A percentile compares a stretch with the other conserved stretches of the same genome.
Evolutionary conservation across 2,888 invertebrate species (phyloP).

Genomic region (Polydrusus tereticollis): DNA sequence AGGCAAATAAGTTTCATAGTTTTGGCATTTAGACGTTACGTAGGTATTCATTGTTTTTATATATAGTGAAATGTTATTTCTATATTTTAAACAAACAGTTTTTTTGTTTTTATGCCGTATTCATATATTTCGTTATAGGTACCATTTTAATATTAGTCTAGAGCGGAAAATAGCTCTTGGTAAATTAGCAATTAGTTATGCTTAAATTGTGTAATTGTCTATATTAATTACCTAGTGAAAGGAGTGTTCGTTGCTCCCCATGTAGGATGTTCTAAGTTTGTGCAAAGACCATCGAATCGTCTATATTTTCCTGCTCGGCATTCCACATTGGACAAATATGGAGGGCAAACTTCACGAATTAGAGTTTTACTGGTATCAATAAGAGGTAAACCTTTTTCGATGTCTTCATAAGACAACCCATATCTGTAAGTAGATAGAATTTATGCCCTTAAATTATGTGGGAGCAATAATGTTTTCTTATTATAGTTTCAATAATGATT

Average conservation of each 20-base stretch:
- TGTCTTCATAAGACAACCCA: constrained; percentile 86
- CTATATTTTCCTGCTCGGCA: constrained; percentile 91
- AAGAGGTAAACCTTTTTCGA: constrained; percentile 87
- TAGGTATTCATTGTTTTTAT: too few relatives aligned
- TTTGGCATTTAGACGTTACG: too few relatives aligned
- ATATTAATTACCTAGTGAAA: constrained; percentile 84
- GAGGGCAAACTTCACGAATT: constrained; percentile 88
- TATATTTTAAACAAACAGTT: too few relatives aligned
- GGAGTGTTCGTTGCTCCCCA: constrained; percentile 91
- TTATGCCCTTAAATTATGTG: background rate
- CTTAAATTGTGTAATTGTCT: background rate
- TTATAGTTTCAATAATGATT: too few relatives aligned
- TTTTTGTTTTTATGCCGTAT: too few relatives aligned
- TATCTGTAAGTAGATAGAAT: constrained; percentile 72
- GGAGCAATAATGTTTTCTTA: too few relatives aligned
- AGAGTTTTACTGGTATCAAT: constrained; percentile 91
- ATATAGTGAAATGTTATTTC: too few relatives aligned
- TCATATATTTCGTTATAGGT: too few relatives aligned
- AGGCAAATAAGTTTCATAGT: too few relatives aligned
- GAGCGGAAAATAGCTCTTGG: too few relatives aligned
- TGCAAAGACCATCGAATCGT: constrained; percentile 89
- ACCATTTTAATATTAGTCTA: too few relatives aligned
- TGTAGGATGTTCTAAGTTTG: constrained; percentile 88
- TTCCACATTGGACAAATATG: constrained; percentile 88
- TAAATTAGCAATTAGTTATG: too few relatives aligned